Conservation (phyloP, 2,113 vertebrate species). For the Casuarius casuarius region DNA sequence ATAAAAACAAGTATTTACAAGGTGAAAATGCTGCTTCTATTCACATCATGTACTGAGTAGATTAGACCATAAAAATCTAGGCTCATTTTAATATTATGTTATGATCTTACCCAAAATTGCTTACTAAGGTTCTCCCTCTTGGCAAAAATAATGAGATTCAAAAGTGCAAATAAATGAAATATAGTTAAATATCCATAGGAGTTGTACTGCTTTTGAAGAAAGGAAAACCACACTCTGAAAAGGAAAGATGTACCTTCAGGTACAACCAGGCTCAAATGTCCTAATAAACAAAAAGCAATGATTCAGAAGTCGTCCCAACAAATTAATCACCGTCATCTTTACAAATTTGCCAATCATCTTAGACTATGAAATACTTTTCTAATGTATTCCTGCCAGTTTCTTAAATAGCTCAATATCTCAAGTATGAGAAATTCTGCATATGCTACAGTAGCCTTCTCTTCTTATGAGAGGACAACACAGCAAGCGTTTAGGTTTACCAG, state of each 20-base stretch:
- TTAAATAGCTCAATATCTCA: not conserved
- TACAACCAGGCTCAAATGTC: not conserved
- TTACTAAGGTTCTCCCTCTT: not conserved
- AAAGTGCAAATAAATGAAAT: not conserved
- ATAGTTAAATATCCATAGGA: not conserved
- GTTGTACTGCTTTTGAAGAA: not conserved
- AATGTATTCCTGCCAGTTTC: not conserved
- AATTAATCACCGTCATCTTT: not conserved
- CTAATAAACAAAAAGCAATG: not conserved
- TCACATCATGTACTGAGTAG: not conserved
- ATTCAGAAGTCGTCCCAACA: not conserved
- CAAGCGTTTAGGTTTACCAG: not conserved
- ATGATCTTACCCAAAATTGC: not conserved
- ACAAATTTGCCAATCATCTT: not conserved
- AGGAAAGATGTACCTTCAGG: not conserved
- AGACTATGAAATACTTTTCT: not conserved
- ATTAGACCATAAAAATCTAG: constrained; percentile 18
- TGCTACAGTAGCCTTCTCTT: not conserved
- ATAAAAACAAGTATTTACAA: not conserved
- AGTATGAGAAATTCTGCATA: not conserved
- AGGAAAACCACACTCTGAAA: not conserved
- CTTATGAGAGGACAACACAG: not conserved
- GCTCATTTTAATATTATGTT: not conserved
- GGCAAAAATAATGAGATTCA: not conserved
- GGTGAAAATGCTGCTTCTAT: not conserved